These are phyloP conservation scores for Lasioglossum morio DNA, from an alignment of 2,888 invertebrate species.

Conservation along the genomic window DNA sequence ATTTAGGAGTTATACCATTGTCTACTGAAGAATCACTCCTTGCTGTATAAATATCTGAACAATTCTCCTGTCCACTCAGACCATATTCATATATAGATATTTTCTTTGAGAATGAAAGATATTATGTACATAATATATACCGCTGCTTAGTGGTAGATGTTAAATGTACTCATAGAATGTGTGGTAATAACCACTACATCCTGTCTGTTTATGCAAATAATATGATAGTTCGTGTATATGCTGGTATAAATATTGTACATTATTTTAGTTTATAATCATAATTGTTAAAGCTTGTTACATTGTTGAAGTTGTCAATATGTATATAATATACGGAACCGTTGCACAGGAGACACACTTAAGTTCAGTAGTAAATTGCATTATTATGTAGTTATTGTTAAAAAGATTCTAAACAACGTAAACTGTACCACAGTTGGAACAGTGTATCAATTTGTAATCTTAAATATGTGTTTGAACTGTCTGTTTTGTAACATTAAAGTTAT, in stretches of 20 bases:
- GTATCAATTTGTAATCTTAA: slow-evolving; percentile 9
- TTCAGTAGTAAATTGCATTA: slow-evolving; percentile 27
- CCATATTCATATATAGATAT: slow-evolving; percentile 28
- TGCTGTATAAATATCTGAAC: slow-evolving; percentile 40
- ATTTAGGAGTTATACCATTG: slow-evolving; percentile 36
- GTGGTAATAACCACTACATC: slow-evolving; percentile 9
- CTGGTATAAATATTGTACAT: slow-evolving; percentile 60
- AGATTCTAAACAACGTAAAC: not conserved
- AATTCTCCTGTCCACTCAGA: slow-evolving; percentile 35
- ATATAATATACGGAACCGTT: slow-evolving; percentile 56
- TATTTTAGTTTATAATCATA: slow-evolving; percentile 56
- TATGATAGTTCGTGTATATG: slow-evolving; percentile 46
- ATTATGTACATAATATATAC: slow-evolving; percentile 34
- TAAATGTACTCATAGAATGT: slow-evolving; percentile 23
- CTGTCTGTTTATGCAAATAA: slow-evolving; percentile 39
- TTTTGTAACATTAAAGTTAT: not conserved
- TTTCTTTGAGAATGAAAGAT: slow-evolving; percentile 14
- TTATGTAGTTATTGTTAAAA: slow-evolving; percentile 13
- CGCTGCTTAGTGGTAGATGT: slow-evolving; percentile 13
- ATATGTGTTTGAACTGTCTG: not conserved
- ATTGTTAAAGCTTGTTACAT: slow-evolving; percentile 57
- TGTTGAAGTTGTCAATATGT: slow-evolving; percentile 64
- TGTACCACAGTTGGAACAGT: not conserved
- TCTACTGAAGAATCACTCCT: slow-evolving; percentile 25
- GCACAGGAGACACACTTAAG: slow-evolving; percentile 32